phyloP scores from a whole-genome alignment of 2,113 vertebrate genomes.

The Cryptotis parvus region DNA sequence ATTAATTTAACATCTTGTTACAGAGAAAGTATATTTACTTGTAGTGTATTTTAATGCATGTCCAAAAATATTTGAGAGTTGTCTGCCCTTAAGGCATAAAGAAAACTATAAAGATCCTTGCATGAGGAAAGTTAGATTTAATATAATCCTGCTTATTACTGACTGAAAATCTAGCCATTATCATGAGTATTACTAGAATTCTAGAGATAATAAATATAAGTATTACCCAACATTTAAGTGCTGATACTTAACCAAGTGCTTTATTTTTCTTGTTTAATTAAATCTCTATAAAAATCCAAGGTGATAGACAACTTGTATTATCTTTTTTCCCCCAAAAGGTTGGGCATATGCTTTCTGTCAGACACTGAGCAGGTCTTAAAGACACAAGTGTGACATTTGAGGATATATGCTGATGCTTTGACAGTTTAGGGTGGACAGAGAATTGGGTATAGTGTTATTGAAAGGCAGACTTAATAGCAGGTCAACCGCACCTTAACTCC shows the following conservation, averaged over 20 bases:
- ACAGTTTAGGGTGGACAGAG: not conserved
- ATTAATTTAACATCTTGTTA: not conserved
- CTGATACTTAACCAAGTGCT: not conserved
- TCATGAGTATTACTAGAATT: not conserved
- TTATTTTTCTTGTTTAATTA: constrained; percentile 45
- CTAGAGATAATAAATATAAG: not conserved
- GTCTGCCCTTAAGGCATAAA: not conserved
- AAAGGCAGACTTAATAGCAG: not conserved
- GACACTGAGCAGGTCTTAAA: constrained; percentile 31
- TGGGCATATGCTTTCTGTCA: not conserved
- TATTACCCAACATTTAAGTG: not conserved
- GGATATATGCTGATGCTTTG: not conserved
- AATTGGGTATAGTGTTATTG: not conserved
- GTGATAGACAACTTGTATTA: not conserved
- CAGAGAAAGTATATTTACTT: constrained; percentile 22
- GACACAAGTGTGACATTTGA: not conserved
- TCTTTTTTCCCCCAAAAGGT: constrained; percentile 8
- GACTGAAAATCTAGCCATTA: not conserved
- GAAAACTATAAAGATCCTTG: constrained; percentile 23
- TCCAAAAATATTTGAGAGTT: constrained; percentile 2
- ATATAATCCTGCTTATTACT: not conserved
- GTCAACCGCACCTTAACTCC: constrained; percentile 34
- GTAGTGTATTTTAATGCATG: constrained; percentile 7
- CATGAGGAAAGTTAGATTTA: not conserved
- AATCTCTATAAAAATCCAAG: constrained; percentile 3